Base-by-base conservation (phyloP, 2,888 invertebrate genomes). In the Phorcus lineatus region DNA sequence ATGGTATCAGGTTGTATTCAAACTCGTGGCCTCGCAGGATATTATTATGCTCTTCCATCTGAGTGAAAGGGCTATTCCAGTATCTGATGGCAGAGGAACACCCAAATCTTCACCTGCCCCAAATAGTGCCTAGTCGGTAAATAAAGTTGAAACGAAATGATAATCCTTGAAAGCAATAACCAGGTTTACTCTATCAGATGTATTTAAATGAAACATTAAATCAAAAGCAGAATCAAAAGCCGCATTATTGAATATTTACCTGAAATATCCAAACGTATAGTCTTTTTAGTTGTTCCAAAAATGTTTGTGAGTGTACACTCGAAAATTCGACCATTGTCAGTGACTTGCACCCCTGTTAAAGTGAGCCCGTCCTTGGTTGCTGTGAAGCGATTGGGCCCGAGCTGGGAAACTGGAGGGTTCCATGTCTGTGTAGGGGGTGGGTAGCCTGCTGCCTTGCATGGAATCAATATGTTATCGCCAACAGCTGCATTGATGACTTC, bases 401-500 rank as follows among this genome's bases (percentile, higher is more conserved):
- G 70, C 52, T 13, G 40, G 19, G 74, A n/a, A 13, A 36, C 24
- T 13, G 54, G 9, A 16, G 55, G 55, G 47, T n/a, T 74, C 76
- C 76, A 76, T 31, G 54, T 16, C 24, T 55, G n/a, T 0, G 31
- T 31, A 7, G 76, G 76, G 19, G 76, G 76, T 19, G 76, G 76
- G 36, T 76, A 76, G 31, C 76, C 76, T 16, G 76, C 24, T n/a
- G 24, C 54, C 31, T 76, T 76, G 40, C 76, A 76, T 4, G 54
- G 54, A 28, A 76, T 52, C 0, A 76, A 9, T 0, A 76, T 31
- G 16, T 53, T 55, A 16, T 55, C 28, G n/a, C 76, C 76, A 6
- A 55, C 54, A n/a, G 19, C 36, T 0, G 55, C 55, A 52, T 76
- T 24, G 55, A 76, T 13, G 28, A 36, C 19, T 28, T 31, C 55